Evolutionary conservation across 2,113 vertebrate species (phyloP).

Genomic region (Petrocephalus microphthalmus): DNA sequence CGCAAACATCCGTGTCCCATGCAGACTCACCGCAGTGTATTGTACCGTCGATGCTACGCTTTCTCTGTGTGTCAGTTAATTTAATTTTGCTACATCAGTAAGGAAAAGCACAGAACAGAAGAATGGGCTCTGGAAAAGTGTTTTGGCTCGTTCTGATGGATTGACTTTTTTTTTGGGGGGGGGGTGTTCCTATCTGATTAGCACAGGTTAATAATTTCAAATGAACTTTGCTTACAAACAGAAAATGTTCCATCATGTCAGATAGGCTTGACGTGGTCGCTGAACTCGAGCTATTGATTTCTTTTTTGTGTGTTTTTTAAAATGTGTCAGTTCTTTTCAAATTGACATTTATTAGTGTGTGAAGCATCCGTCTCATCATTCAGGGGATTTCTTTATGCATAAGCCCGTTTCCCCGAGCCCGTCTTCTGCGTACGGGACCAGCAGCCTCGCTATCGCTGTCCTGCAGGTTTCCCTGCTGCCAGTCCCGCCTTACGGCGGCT

Average conservation of each 20-base stretch:
- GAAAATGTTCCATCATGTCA: neutral
- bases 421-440: neutral
- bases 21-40: neutral
- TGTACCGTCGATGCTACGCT: neutral
- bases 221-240: slow-evolving; percentile 14
- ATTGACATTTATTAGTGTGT: neutral
- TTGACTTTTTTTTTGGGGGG: neutral
- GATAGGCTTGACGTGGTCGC: neutral
- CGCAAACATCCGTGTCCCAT: neutral
- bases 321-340: neutral
- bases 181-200: neutral
- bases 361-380: neutral
- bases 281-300: neutral
- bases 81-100: neutral
- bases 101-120: neutral
- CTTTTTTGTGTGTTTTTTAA: neutral
- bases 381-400: neutral
- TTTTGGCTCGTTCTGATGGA: neutral
- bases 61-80: neutral
- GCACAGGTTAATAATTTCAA: neutral
- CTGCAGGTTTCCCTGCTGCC: neutral
- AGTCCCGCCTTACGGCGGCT: neutral
- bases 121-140: neutral
- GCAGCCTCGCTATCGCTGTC: neutral
- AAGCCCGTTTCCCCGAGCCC: neutral